These are phyloP conservation scores for Lochmaea crataegi DNA, from an alignment of 2,888 invertebrate species.

Conservation along the genomic window DNA sequence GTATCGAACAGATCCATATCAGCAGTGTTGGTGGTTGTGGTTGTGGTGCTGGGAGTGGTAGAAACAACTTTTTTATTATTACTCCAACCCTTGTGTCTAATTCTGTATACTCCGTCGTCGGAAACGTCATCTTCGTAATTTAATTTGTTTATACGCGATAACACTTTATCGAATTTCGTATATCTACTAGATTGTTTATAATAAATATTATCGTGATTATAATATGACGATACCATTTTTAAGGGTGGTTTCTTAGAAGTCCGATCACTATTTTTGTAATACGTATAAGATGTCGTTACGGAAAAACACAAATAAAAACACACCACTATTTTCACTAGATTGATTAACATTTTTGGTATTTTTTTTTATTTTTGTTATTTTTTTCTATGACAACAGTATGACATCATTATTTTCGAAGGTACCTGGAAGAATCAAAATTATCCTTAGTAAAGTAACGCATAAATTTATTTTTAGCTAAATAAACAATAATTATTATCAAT, in stretches of 20 bases:
- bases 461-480: too few relatives aligned
- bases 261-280: constrained; percentile 34
- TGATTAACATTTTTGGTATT: constrained; percentile 26
- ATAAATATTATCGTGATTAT: constrained; percentile 16
- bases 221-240: constrained; percentile 23
- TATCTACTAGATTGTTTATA: constrained; percentile 48
- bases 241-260: constrained; percentile 19
- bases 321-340: constrained; percentile 30
- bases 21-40: constrained; percentile 44
- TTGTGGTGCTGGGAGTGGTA: constrained; percentile 36
- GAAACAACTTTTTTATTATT: constrained; percentile 13
- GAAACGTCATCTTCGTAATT: constrained; percentile 25
- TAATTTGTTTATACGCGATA: constrained; percentile 49
- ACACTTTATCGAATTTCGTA: constrained; percentile 52
- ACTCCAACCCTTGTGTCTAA: constrained; percentile 43
- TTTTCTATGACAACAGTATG: constrained; percentile 19
- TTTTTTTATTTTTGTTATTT: constrained; percentile 16
- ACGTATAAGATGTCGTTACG: constrained; percentile 29
- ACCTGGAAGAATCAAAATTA: too few relatives aligned
- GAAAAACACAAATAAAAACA: constrained; percentile 41
- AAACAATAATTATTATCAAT: too few relatives aligned
- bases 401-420: constrained; percentile 7
- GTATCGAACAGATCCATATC: constrained; percentile 43
- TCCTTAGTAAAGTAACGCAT: too few relatives aligned
- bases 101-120: constrained; percentile 24